A percentile compares a stretch with the other conserved stretches of the same genome.
Evolutionary conservation across 2,888 invertebrate species (phyloP).

Genomic region (Slavum lentiscoides): DNA sequence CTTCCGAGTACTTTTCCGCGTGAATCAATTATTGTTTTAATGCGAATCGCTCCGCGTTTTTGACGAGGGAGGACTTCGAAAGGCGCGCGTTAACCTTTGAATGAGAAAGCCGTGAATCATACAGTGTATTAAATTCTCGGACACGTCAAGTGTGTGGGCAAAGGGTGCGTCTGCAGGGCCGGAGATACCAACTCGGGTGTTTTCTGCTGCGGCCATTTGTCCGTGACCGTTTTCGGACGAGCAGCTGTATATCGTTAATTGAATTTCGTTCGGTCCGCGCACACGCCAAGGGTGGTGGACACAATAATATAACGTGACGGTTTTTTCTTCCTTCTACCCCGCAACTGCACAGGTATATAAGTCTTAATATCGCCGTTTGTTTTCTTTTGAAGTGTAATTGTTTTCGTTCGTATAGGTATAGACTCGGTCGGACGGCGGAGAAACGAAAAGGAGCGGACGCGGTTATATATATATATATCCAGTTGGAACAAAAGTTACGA

Average conservation of each 20-base stretch:
- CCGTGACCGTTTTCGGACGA: conserved; percentile 28
- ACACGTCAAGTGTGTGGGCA: conserved; percentile 11
- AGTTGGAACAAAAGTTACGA: background rate
- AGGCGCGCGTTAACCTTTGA: too few species aligned
- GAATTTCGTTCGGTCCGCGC: conserved; percentile 28
- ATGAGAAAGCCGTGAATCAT: background rate
- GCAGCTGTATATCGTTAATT: conserved; percentile 6
- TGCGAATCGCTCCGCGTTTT: background rate
- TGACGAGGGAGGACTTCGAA: background rate
- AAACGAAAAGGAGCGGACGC: conserved; percentile 5
- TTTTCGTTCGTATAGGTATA: conserved; percentile 39
- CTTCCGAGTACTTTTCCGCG: too few species aligned
- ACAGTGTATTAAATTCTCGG: conserved; percentile 25
- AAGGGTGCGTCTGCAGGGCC: too few species aligned
- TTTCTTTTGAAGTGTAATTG: conserved; percentile 45
- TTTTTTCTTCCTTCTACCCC: too few species aligned
- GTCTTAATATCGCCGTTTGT: conserved; percentile 39
- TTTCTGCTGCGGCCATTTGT: conserved; percentile 2
- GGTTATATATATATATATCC: too few species aligned
- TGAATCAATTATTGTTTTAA: too few species aligned
- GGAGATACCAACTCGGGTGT: too few species aligned
- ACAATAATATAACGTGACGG: conserved; percentile 26
- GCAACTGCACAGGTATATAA: conserved; percentile 20
- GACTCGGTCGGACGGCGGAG: background rate
- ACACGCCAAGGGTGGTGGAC: conserved; percentile 25